These are phyloP conservation scores for Pristionchus maxplancki DNA, from an alignment of 2,888 invertebrate genomes.

Conservation along the genomic window DNA sequence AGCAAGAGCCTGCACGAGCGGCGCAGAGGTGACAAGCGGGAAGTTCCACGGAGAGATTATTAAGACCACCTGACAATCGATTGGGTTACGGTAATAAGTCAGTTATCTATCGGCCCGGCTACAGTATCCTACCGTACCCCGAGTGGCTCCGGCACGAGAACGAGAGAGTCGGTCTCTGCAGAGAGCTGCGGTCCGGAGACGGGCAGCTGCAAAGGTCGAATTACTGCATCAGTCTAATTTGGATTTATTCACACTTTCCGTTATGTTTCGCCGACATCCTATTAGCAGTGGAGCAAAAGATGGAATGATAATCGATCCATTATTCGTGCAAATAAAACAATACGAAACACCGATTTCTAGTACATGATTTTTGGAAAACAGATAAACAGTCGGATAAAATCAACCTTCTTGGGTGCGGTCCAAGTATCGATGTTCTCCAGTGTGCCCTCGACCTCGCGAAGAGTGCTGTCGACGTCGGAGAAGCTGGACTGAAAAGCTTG, in stretches of 20 bases:
- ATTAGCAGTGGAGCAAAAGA: too few relatives aligned
- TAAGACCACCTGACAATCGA: constrained; percentile 15
- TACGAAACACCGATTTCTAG: too few relatives aligned
- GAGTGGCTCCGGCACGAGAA: constrained; percentile 37
- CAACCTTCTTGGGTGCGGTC: constrained; percentile 15
- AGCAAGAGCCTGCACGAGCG: constrained; percentile 45
- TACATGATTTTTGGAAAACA: too few relatives aligned
- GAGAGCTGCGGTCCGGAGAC: background rate
- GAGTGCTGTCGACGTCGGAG: constrained; percentile 28
- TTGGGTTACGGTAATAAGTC: background rate
- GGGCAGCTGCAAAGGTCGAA: background rate
- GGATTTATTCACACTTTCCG: too few relatives aligned
- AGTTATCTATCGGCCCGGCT: background rate
- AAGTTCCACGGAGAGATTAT: constrained; percentile 52
- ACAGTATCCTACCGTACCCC: constrained; percentile 11
- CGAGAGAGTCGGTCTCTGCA: background rate
- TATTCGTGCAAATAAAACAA: too few relatives aligned
- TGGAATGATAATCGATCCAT: too few relatives aligned
- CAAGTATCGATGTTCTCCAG: constrained; percentile 38
- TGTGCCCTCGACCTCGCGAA: background rate
- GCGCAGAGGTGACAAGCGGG: constrained; percentile 8
- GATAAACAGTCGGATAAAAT: too few relatives aligned
- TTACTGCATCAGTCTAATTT: background rate
- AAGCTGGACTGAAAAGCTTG: background rate
- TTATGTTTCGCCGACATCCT: too few relatives aligned